Evolutionary conservation across 2,797 vertebrate species (phyloP).

Genomic region (Callimico goeldii): DNA sequence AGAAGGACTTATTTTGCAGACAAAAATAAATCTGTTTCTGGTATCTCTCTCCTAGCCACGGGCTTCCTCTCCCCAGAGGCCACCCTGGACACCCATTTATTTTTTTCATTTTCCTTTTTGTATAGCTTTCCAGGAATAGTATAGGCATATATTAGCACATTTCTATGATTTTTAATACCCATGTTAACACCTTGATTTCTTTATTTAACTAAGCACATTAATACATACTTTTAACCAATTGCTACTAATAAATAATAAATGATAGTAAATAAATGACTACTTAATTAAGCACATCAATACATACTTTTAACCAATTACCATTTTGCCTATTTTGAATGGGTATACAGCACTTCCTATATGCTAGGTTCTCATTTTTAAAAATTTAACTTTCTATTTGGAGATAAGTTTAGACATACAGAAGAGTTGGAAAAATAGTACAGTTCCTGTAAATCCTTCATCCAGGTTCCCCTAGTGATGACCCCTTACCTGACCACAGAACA

Average conservation of each 20-base stretch:
- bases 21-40: neutral
- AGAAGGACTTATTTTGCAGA: neutral
- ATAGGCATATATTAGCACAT: neutral
- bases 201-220: neutral
- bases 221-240: neutral
- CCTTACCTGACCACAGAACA: neutral
- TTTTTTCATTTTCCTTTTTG: neutral
- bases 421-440: neutral
- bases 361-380: neutral
- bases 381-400: neutral
- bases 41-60: neutral
- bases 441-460: neutral
- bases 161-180: neutral
- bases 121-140: neutral
- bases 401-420: neutral
- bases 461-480: neutral
- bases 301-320: neutral
- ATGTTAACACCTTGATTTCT: neutral
- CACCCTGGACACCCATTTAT: too few relatives aligned
- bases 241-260: too few relatives aligned
- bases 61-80: neutral
- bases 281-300: neutral
- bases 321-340: neutral
- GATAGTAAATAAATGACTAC: neutral
- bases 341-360: neutral